These are phyloP conservation scores for Drosophila insularis DNA, from an alignment of 1,140 invertebrate species.

Conservation along the genomic window DNA sequence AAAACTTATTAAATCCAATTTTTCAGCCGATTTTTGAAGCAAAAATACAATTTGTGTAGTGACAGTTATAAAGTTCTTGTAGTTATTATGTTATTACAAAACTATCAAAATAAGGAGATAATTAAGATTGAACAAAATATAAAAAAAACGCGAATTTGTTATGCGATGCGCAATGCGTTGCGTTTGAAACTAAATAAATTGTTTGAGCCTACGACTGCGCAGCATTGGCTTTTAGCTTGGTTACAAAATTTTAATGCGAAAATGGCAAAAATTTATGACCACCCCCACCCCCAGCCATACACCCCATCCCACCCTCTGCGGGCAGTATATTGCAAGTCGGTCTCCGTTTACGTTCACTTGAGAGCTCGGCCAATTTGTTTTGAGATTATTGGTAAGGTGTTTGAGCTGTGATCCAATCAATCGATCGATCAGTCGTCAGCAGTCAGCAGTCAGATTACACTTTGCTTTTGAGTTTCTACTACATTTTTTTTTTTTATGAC, in stretches of 20 bases:
- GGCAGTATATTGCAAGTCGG: constrained; percentile 5
- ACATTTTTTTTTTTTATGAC: constrained; percentile 1
- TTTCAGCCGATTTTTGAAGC: too few species aligned
- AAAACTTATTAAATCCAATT: too few species aligned
- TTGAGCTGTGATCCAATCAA: constrained; percentile 27
- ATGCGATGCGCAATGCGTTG: constrained; percentile 13
- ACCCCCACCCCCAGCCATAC: constrained; percentile 8
- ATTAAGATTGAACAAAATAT: background rate
- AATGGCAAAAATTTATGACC: constrained; percentile 58
- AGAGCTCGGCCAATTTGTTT: constrained; percentile 73
- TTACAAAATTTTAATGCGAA: constrained; percentile 80
- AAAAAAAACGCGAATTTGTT: constrained; percentile 15
- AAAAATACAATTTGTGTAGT: too few species aligned
- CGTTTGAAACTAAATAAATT: constrained; percentile 18
- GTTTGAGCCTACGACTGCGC: constrained; percentile 14
- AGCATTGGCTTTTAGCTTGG: constrained; percentile 49
- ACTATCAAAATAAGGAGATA: background rate
- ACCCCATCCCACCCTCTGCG: constrained; percentile 13
- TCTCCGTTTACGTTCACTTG: constrained; percentile 63
- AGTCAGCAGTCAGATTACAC: constrained; percentile 36
- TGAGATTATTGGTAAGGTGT: constrained; percentile 73
- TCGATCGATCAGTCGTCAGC: constrained; percentile 35
- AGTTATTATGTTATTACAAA: background rate
- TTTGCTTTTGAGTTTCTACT: background rate
- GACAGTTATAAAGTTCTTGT: background rate